Conservation (phyloP, 2,113 vertebrate genomes). For the Trinectes maculatus region DNA sequence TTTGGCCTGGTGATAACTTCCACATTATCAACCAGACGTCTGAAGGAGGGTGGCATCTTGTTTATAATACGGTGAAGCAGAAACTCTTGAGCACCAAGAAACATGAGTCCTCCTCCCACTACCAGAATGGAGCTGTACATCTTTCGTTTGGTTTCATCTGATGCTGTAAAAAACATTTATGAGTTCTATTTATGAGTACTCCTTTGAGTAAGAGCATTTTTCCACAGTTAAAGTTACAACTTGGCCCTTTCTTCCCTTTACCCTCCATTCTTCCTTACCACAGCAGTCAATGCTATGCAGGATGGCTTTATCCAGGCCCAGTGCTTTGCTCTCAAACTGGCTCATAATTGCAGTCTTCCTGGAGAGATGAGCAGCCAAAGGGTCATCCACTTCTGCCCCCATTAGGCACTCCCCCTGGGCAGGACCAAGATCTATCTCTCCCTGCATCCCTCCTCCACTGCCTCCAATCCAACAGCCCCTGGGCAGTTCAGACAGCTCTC, state of each 20-base stretch:
- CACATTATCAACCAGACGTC: slow-evolving; percentile 95
- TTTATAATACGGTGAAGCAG: slow-evolving; percentile 97
- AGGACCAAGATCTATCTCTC: slow-evolving; percentile 88
- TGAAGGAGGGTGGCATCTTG: slow-evolving; percentile 99
- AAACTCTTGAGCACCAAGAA: slow-evolving; percentile 94
- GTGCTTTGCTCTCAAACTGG: slow-evolving; percentile 96
- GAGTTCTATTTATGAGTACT: too few relatives aligned
- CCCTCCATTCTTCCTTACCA: slow-evolving; percentile 67
- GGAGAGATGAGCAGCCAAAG: slow-evolving; percentile 87
- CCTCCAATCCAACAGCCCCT: slow-evolving; percentile 80
- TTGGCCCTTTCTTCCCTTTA: neutral
- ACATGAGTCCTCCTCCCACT: slow-evolving; percentile 96
- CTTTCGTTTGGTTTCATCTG: slow-evolving; percentile 98
- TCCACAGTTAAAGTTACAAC: neutral
- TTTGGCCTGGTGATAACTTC: slow-evolving; percentile 97
- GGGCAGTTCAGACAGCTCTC: slow-evolving; percentile 71
- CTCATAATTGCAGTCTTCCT: slow-evolving; percentile 90
- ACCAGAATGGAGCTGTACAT: slow-evolving; percentile 99
- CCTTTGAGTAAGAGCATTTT: neutral
- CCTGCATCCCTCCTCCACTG: slow-evolving; percentile 83
- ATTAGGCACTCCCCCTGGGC: slow-evolving; percentile 88
- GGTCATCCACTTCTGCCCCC: slow-evolving; percentile 89
- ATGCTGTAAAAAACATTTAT: slow-evolving; percentile 83
- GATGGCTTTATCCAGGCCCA: slow-evolving; percentile 96
- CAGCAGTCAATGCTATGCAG: slow-evolving; percentile 98